A percentile compares a stretch with the other conserved stretches of the same genome.
Conservation (phyloP, 2,888 invertebrate genomes). For the Agrotis exclamationis region DNA sequence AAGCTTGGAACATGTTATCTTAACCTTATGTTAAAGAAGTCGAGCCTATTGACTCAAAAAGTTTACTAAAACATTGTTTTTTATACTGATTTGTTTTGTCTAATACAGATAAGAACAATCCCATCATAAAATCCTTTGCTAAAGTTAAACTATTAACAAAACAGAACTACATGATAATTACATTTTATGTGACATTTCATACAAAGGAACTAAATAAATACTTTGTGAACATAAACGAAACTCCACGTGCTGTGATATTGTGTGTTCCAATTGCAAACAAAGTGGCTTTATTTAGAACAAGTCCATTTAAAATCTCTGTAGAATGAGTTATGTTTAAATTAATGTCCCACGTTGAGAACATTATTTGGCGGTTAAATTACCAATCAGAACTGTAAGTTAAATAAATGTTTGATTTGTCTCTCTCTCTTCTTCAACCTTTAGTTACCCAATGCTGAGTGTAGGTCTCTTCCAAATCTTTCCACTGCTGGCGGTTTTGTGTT, state of each 20-base stretch:
- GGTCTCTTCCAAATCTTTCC: too few species aligned
- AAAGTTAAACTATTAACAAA: background rate
- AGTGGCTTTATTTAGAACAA: constrained; percentile 26
- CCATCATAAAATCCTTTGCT: background rate
- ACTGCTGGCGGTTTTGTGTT: too few species aligned
- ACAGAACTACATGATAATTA: background rate
- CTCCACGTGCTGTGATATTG: background rate
- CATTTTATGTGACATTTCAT: background rate
- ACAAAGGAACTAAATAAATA: constrained; percentile 5
- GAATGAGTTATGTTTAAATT: background rate
- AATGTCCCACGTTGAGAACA: background rate
- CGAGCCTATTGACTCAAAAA: background rate
- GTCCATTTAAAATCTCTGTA: constrained; percentile 18
- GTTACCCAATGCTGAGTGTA: too few species aligned
- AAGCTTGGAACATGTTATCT: too few species aligned
- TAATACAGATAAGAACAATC: background rate
- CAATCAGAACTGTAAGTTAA: too few species aligned
- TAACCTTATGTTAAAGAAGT: too few species aligned
- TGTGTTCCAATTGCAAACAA: constrained; percentile 15
- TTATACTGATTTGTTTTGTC: background rate
- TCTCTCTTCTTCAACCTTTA: too few species aligned
- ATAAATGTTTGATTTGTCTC: too few species aligned
- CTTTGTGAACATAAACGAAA: constrained; percentile 1
- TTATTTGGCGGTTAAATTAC: too few species aligned
- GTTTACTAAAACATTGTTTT: background rate